A percentile compares a stretch with the other conserved stretches of the same genome.
These are phyloP conservation scores for Heliopora coerulea DNA, from an alignment of 92 coral and sea anemone species.

Conservation along the genomic window DNA sequence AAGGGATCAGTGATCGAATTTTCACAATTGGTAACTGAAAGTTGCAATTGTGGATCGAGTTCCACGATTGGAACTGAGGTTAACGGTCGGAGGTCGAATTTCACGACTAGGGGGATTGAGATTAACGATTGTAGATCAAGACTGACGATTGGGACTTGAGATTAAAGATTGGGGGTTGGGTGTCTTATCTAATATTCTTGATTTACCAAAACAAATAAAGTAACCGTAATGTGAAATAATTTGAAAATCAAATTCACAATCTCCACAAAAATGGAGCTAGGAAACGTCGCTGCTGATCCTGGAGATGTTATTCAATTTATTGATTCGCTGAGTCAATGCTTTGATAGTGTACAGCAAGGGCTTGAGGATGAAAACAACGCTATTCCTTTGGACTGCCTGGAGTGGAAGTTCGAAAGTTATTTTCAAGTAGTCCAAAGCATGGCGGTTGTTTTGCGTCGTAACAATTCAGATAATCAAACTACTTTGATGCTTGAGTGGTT, in stretches of 20 bases:
- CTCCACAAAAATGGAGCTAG: background rate
- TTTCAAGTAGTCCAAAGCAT: slow-evolving; percentile 41
- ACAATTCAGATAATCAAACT: slow-evolving; percentile 18
- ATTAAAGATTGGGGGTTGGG: background rate
- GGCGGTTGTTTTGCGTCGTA: slow-evolving; percentile 22
- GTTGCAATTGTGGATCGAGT: slow-evolving; percentile 14
- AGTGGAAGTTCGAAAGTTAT: slow-evolving; percentile 39
- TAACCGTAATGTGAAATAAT: too few species aligned
- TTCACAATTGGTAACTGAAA: background rate
- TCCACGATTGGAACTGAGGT: background rate
- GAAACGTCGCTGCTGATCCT: slow-evolving; percentile 20
- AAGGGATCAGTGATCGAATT: background rate
- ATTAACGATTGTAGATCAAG: too few species aligned
- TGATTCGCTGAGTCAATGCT: slow-evolving; percentile 42
- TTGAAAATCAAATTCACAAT: background rate
- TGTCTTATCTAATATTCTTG: too few species aligned
- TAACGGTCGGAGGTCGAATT: slow-evolving; percentile 10
- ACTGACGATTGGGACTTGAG: too few species aligned
- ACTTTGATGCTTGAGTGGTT: slow-evolving; percentile 20
- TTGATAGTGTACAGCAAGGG: slow-evolving; percentile 39
- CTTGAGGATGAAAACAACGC: slow-evolving; percentile 35
- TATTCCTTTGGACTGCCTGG: slow-evolving; percentile 45
- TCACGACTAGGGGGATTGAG: too few species aligned
- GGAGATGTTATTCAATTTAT: slow-evolving; percentile 37
- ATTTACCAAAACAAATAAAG: background rate